A percentile compares a stretch with the other conserved stretches of the same genome.
Evolutionary conservation across 2,113 vertebrate genomes (phyloP).

Genomic region (Phyllostomus hastatus): DNA sequence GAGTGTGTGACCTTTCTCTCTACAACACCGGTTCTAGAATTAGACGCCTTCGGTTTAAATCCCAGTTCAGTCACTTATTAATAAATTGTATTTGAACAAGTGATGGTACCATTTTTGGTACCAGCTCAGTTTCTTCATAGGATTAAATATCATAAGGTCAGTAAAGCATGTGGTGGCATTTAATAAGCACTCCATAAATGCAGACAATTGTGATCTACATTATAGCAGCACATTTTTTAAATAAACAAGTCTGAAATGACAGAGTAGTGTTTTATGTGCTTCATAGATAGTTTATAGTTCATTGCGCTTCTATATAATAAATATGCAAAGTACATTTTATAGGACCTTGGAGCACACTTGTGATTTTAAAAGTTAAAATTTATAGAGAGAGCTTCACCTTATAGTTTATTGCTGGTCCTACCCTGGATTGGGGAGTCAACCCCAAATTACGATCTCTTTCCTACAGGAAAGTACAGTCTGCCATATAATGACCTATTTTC

Average conservation of each 20-base stretch:
- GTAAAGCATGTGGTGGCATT: neutral
- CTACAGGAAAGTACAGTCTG: neutral
- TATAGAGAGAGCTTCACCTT: neutral
- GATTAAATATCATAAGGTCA: neutral
- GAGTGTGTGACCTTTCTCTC: neutral
- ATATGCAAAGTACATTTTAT: neutral
- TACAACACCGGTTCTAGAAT: neutral
- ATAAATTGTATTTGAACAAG: neutral
- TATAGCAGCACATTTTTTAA: neutral
- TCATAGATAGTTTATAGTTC: neutral
- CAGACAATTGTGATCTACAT: neutral
- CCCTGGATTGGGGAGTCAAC: neutral
- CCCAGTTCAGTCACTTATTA: neutral
- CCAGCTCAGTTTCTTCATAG: neutral
- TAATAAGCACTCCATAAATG: neutral
- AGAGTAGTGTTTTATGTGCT: neutral
- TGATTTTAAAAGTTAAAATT: constrained; percentile 1
- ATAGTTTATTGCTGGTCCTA: neutral
- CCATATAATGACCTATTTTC: neutral
- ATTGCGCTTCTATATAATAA: neutral
- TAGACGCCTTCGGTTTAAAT: neutral
- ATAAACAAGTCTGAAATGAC: neutral
- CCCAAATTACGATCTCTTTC: neutral
- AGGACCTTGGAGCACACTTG: neutral
- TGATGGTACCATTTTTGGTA: neutral